Evolutionary conservation across 2,797 vertebrate species (phyloP).

Genomic region (Ctenosaura bakeri): DNA sequence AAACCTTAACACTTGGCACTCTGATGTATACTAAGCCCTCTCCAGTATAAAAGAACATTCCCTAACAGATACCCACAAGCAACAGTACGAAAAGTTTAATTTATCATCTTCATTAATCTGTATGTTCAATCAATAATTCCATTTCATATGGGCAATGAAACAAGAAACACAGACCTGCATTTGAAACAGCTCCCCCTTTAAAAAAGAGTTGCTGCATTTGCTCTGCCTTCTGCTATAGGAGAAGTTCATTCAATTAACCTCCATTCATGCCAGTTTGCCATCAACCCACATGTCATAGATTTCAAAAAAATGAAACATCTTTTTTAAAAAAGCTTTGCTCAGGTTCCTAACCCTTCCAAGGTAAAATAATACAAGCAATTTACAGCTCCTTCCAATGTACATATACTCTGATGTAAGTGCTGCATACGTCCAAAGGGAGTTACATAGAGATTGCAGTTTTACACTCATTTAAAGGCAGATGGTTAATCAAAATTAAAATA

Average conservation of each 20-base stretch:
- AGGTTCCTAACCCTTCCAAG: neutral
- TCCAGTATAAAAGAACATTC: constrained; percentile 47
- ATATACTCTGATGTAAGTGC: neutral
- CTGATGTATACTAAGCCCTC: neutral
- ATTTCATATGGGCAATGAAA: constrained; percentile 52
- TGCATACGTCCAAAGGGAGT: neutral
- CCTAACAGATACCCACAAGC: neutral
- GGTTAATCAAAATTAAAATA: neutral
- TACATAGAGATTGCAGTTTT: neutral
- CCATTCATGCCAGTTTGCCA: constrained; percentile 58
- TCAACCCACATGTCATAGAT: constrained; percentile 34
- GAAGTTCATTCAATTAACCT: constrained; percentile 62
- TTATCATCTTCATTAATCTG: constrained; percentile 28
- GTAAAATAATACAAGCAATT: neutral
- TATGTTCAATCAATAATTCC: constrained; percentile 31
- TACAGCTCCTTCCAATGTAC: neutral
- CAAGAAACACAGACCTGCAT: constrained; percentile 44
- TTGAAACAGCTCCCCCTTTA: constrained; percentile 25
- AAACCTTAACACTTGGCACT: constrained; percentile 25
- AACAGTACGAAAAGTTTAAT: neutral
- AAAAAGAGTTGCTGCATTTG: constrained; percentile 52
- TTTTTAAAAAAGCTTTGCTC: neutral
- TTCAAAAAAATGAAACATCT: neutral
- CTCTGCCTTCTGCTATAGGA: constrained; percentile 24
- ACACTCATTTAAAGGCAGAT: neutral